A percentile compares a stretch with the other conserved stretches of the same genome.
Conservation (phyloP, 1,140 invertebrate genomes). For the Neodiprion pinetum region DNA sequence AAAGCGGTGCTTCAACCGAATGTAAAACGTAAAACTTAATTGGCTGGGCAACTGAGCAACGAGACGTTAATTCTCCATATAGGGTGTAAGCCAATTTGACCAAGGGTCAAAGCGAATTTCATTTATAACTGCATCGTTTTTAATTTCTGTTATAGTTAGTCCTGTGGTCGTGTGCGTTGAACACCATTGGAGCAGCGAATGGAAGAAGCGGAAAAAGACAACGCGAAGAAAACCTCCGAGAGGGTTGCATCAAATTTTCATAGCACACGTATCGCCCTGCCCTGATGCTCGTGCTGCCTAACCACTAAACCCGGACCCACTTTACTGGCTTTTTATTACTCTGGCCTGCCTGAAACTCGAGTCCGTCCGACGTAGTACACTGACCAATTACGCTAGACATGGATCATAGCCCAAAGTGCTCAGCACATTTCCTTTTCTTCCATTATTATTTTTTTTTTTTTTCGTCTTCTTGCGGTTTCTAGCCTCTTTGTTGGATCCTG, state of each 20-base stretch:
- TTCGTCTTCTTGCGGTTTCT: too few species aligned
- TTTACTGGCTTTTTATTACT: slow-evolving; percentile 16
- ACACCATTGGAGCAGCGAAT: neutral
- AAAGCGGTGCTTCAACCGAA: too few species aligned
- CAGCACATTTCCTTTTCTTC: neutral
- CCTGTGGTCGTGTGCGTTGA: neutral
- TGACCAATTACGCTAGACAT: neutral
- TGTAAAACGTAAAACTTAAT: too few species aligned
- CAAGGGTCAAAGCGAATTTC: neutral
- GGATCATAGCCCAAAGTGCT: slow-evolving; percentile 1
- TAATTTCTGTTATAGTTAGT: neutral
- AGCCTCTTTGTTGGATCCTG: too few species aligned
- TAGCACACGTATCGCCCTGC: slow-evolving; percentile 9
- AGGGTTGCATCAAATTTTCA: slow-evolving; percentile 10
- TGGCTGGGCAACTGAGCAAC: too few species aligned
- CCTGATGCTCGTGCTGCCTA: neutral
- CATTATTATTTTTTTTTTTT: neutral
- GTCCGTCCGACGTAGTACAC: neutral
- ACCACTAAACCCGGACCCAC: slow-evolving; percentile 3
- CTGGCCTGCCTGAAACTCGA: neutral
- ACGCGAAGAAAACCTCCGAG: neutral
- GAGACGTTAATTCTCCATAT: neutral
- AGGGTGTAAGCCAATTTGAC: neutral
- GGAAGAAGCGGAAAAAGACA: neutral
- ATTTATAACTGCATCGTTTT: neutral